phyloP scores from a whole-genome alignment of 2,113 vertebrate genomes.

The Promerops cafer region DNA sequence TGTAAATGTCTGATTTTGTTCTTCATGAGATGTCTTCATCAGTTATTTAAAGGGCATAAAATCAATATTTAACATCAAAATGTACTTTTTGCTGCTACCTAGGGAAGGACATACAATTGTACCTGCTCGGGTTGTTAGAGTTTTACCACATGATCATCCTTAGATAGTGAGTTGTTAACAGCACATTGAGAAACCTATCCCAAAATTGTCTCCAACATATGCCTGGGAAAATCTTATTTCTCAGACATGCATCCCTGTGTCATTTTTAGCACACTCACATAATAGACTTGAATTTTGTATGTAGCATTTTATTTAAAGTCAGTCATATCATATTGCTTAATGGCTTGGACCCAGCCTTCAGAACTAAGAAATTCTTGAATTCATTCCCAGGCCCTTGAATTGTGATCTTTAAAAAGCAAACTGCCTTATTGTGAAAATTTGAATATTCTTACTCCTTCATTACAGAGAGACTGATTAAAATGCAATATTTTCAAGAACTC shows the following conservation, averaged over 20 bases:
- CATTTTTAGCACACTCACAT: neutral
- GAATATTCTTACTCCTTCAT: rapidly evolving
- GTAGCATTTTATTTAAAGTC: neutral
- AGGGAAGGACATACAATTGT: neutral
- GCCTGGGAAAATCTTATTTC: neutral
- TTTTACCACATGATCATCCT: neutral
- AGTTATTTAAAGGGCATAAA: neutral
- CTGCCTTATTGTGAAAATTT: neutral
- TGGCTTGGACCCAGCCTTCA: neutral
- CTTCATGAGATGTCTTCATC: neutral
- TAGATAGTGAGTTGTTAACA: neutral
- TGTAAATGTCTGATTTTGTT: neutral
- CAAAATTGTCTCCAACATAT: neutral
- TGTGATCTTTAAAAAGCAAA: neutral
- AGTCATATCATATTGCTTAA: neutral
- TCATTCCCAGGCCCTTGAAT: neutral
- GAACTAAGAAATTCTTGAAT: neutral
- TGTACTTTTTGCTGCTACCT: neutral
- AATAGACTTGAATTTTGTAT: neutral
- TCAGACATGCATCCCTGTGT: neutral
- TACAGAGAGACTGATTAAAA: neutral
- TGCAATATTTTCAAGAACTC: neutral
- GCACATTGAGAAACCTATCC: neutral
- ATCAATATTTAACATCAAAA: neutral
- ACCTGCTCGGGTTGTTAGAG: neutral